Base-by-base conservation (phyloP, 1,140 invertebrate species). In the Tetraneura akinire region DNA sequence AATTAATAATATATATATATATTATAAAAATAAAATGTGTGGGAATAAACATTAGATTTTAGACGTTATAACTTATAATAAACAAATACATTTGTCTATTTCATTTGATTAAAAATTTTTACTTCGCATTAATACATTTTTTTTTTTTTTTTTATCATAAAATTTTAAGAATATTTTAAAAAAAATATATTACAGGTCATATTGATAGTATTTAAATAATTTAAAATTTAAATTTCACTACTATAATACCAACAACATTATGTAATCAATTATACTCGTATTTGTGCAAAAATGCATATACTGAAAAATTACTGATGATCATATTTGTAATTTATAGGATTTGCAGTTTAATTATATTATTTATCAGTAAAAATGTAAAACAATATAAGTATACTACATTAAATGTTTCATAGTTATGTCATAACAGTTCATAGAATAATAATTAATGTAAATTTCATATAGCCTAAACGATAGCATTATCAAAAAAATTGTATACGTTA, bases 401-500 rank as follows among this genome's bases (percentile, higher is more conserved):
- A 64, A 37, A 64, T 21, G 23, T 64, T 64, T 37, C 13, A 23
- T 68, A 23, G n/a, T 11, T 42, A 21, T 68, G 45, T 9, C 14
- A 26, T 18, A 47, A 47, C 0, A 45, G 21, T 23, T 18, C 66
- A 68, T 47, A 68, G 66, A 16, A 13, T 68, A 16, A 13, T 68
- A 68, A 37, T n/a, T 23, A 11, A 23, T 53, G 5, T 51, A 21
- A 8, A 55, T 55, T 55, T 55, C 1, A 47, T 1, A 47, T 14
- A 55, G 51, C n/a, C n/a, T 55, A 55, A 55, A 23, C 45, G 14
- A 45, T 45, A 68, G 16, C 8, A 49, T 5, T 51, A 42, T 29
- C 26, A 51, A 71, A 51, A n/a, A 51, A n/a, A 71, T 70, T 70
- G 11, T 49, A 47, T 45, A 45, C 45, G 23, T 70, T 47, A 1